Evolutionary conservation across 2,888 invertebrate genomes (phyloP).

Genomic region (Erebia palarica): DNA sequence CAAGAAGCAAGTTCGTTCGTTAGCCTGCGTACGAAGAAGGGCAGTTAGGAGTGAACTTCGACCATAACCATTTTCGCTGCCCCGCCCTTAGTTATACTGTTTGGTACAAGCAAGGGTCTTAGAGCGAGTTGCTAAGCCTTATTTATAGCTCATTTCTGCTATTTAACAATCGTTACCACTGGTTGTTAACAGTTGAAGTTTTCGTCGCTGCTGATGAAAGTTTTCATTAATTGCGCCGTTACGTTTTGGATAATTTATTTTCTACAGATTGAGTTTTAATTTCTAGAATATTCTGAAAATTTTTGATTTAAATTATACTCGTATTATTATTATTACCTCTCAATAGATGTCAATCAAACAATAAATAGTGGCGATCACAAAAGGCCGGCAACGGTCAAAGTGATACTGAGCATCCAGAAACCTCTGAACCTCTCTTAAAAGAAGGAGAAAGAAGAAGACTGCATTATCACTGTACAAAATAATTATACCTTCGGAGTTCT

Average conservation of each 20-base stretch:
- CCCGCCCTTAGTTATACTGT: conserved; percentile 56
- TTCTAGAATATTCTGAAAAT: not conserved
- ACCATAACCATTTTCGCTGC: conserved; percentile 78
- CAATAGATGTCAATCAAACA: too few relatives aligned
- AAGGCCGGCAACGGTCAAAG: too few relatives aligned
- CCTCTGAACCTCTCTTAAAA: too few relatives aligned
- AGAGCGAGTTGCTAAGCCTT: conserved; percentile 35
- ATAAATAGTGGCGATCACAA: too few relatives aligned
- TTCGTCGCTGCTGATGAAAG: conserved; percentile 31
- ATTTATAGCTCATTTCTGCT: conserved; percentile 35
- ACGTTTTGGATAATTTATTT: conserved; percentile 32
- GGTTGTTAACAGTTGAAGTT: conserved; percentile 30
- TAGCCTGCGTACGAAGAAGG: conserved; percentile 48
- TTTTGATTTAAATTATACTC: not conserved
- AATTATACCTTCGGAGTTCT: not conserved
- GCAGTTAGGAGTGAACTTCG: conserved; percentile 68
- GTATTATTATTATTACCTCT: not conserved
- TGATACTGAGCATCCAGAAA: too few relatives aligned
- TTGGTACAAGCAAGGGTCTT: conserved; percentile 39
- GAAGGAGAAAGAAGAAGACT: too few relatives aligned
- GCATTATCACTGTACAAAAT: too few relatives aligned
- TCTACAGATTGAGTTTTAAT: conserved; percentile 7
- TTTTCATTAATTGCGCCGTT: conserved; percentile 36
- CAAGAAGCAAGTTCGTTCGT: conserved; percentile 29
- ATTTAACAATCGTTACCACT: conserved; percentile 32